Evolutionary conservation across 2,888 invertebrate genomes (phyloP), one percentile per base, ranked within the genome.

Genomic region (Chaitophorus viminalis): DNA sequence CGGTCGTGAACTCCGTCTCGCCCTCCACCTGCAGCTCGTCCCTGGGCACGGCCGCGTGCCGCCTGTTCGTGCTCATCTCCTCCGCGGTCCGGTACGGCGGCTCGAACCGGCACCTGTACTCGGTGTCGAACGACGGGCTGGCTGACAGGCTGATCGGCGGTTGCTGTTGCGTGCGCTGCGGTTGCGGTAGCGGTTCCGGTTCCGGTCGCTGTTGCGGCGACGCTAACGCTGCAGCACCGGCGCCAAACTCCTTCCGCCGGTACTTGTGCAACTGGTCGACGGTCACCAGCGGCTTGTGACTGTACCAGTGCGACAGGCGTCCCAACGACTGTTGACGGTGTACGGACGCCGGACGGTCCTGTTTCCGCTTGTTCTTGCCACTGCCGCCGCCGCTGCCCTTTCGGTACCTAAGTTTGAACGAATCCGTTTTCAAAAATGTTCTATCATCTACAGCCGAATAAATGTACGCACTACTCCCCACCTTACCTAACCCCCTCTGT

Each of bases 211-310:
- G 36, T 36, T 36, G 46, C 14, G 2, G 46, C 46, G 46, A 46
- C 46, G 9, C 46, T 46, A 72, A 9, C 1, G 52, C 18, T 1
- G 17, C 52, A 3, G 52, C 29, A 3, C 29, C 65, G 39, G n/a
- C 14, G 21, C 72, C 79, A 4, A 79, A 79, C 17, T 72, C 86
- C 31, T 88, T 88, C 21, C 89, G 83, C 3, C 89, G 86, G 29
- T 87, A 78, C 76, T 36, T 70, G 77, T 86, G 88, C 75, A 89
- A 72, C 68, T 89, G 87, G 72, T 89, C 89, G 60, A 89, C 89
- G 65, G 89, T 89, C 6, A 89, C 86, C 33, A 83, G 60, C 39
- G 82, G 88, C 39, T 77, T 78, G 60, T 84, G 86, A 4, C 25
- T 83, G 39, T 87, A 87, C 86, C 86, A 87, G 60, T 87, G 79